Conservation (phyloP, 2,888 invertebrate genomes). For the Eristalis arbustorum region DNA sequence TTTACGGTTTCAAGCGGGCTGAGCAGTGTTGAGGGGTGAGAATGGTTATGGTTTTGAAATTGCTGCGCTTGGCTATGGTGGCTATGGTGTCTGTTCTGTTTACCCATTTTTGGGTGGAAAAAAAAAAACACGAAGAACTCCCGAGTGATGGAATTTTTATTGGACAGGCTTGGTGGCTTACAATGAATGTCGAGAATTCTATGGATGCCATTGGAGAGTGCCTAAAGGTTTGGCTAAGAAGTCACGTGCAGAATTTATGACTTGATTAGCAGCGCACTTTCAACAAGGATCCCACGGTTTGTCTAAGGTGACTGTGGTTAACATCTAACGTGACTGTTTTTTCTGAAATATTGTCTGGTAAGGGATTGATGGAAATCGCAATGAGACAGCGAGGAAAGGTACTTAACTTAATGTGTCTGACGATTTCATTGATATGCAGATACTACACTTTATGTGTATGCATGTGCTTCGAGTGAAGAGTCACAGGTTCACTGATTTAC, state of each 20-base stretch:
- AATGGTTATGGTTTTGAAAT: conserved; percentile 30
- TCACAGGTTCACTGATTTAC: background rate
- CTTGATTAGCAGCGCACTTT: background rate
- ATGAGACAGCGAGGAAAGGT: background rate
- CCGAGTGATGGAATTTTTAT: conserved; percentile 11
- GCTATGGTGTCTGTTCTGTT: conserved; percentile 5
- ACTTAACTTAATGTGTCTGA: background rate
- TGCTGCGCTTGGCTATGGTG: background rate
- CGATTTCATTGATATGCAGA: background rate
- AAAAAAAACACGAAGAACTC: too few relatives aligned
- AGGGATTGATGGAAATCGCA: background rate
- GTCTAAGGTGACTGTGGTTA: background rate
- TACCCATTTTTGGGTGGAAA: conserved; percentile 13
- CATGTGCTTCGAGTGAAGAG: background rate
- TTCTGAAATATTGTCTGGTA: background rate
- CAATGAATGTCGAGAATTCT: background rate
- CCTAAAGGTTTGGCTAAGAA: background rate
- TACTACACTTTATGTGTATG: background rate
- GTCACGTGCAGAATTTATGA: background rate
- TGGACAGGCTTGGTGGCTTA: background rate
- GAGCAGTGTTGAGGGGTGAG: background rate
- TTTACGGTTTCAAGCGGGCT: conserved; percentile 46
- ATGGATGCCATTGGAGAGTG: background rate
- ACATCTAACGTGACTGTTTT: background rate
- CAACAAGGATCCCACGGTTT: background rate